These are phyloP conservation scores for Pantherophis guttatus DNA, from an alignment of 2,113 vertebrate genomes.

Conservation along the genomic window DNA sequence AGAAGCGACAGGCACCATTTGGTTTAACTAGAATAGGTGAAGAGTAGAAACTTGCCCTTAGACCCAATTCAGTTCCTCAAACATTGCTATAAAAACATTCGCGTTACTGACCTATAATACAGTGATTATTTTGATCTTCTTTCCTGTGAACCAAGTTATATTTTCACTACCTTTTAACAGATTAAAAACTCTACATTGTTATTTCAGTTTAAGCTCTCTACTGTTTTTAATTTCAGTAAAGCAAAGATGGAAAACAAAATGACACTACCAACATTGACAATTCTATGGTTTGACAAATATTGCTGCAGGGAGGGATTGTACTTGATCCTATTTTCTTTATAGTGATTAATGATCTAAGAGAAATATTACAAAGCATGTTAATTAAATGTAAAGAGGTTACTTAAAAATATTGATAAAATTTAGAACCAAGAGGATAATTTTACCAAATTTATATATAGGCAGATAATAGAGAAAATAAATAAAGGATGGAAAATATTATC, in stretches of 20 bases:
- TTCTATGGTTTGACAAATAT: not conserved
- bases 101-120: not conserved
- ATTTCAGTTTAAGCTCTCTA: not conserved
- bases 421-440: not conserved
- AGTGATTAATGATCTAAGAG: conserved; percentile 1
- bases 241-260: not conserved
- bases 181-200: not conserved
- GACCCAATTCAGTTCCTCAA: not conserved
- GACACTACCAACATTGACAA: not conserved
- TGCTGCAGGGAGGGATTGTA: not conserved
- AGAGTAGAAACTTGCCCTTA: not conserved
- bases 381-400: not conserved
- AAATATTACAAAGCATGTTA: not conserved
- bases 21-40: not conserved
- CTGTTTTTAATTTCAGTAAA: not conserved
- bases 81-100: not conserved
- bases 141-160: not conserved
- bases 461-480: not conserved
- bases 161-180: not conserved
- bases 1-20: not conserved
- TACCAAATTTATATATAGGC: not conserved
- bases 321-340: not conserved
- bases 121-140: not conserved
- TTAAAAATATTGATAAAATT: not conserved
- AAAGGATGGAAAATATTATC: not conserved